Evolutionary conservation across 1,140 invertebrate species (phyloP).

Genomic region (Periplaneta americana): DNA sequence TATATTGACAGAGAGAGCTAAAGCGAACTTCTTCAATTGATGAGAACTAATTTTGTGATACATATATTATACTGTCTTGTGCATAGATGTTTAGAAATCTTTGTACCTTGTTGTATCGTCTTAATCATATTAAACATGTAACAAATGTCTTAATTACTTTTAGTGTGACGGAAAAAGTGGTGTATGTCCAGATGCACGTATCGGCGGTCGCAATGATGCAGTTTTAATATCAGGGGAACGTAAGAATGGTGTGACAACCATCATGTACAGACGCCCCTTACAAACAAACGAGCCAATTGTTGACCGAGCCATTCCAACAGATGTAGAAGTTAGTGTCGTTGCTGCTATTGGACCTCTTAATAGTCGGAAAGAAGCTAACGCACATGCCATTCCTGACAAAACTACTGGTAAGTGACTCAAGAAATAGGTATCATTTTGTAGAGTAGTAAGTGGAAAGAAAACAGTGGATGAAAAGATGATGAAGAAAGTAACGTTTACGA

Average conservation of each 20-base stretch:
- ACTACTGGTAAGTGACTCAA: constrained; percentile 46
- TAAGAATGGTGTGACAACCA: constrained; percentile 74
- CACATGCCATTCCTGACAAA: constrained; percentile 64
- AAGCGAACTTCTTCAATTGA: too few species aligned
- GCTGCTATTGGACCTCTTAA: constrained; percentile 84
- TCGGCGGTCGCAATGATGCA: constrained; percentile 78
- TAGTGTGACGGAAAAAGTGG: constrained; percentile 59
- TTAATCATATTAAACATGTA: too few species aligned
- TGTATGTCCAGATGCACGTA: constrained; percentile 76
- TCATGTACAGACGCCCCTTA: constrained; percentile 69
- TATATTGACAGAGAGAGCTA: too few species aligned
- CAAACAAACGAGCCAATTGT: constrained; percentile 65
- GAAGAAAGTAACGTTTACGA: too few species aligned
- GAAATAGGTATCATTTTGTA: too few species aligned
- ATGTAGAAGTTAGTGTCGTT: constrained; percentile 69
- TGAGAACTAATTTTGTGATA: too few species aligned
- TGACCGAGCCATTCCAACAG: constrained; percentile 59
- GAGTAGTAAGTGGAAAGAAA: too few species aligned
- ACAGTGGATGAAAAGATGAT: too few species aligned
- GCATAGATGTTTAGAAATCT: too few species aligned
- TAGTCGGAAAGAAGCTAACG: constrained; percentile 70
- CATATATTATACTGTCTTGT: too few species aligned
- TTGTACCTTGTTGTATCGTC: too few species aligned
- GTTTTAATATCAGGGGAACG: constrained; percentile 64
- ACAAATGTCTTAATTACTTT: neutral